A percentile compares a stretch with the other conserved stretches of the same genome.
Conservation (phyloP, 2,797 vertebrate species). For the Selene dorsalis region DNA sequence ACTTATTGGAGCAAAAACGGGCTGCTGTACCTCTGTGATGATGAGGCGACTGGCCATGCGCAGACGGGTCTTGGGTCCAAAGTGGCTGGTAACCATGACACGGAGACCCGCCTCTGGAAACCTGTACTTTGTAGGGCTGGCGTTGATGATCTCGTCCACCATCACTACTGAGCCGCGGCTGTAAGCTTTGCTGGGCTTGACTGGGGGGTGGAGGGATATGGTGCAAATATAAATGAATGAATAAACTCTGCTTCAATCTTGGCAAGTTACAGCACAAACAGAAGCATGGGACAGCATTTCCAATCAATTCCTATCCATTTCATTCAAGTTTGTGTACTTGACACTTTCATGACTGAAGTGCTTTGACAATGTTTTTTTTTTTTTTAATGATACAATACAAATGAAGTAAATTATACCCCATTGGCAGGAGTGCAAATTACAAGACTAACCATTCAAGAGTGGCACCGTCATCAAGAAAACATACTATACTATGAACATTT, state of each 20-base stretch:
- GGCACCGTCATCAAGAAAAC: neutral
- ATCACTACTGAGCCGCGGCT: slow-evolving; percentile 92
- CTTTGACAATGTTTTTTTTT: neutral
- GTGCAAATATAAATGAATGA: slow-evolving; percentile 8
- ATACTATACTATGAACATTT: neutral
- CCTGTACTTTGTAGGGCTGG: slow-evolving; percentile 92
- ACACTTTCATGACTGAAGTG: neutral
- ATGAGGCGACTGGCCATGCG: slow-evolving; percentile 98
- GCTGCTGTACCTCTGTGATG: slow-evolving; percentile 92
- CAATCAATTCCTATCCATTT: too few species aligned
- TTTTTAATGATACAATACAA: neutral
- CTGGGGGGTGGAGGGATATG: slow-evolving; percentile 68
- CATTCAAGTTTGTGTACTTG: neutral
- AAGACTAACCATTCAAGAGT: neutral
- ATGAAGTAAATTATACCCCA: neutral
- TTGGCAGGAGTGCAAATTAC: neutral
- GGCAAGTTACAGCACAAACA: too few species aligned
- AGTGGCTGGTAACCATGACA: slow-evolving; percentile 97
- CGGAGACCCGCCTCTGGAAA: slow-evolving; percentile 96
- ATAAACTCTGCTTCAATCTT: neutral
- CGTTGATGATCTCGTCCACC: slow-evolving; percentile 97
- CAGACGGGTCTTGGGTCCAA: slow-evolving; percentile 95
- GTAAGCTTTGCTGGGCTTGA: slow-evolving; percentile 89
- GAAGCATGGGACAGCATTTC: too few species aligned
- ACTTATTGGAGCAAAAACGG: slow-evolving; percentile 27